These are phyloP conservation scores for Hyles euphorbiae DNA, from an alignment of 1,140 invertebrate genomes.

Conservation along the genomic window DNA sequence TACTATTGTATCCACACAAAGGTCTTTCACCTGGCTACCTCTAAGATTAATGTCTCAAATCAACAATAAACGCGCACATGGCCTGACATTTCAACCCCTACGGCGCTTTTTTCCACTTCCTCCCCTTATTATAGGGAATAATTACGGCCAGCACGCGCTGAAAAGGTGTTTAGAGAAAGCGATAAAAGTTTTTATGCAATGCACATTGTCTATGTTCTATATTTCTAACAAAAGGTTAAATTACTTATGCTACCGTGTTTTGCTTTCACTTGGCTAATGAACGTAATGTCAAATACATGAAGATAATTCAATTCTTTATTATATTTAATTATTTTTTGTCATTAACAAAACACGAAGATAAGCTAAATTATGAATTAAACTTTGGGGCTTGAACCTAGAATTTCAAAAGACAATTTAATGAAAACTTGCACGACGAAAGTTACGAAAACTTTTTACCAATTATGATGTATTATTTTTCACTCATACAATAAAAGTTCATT, in stretches of 20 bases:
- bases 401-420: too few relatives aligned
- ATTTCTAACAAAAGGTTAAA: neutral
- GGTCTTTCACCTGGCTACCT: slow-evolving; percentile 64
- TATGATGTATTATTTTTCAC: too few relatives aligned
- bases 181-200: slow-evolving; percentile 43
- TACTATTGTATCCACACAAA: slow-evolving; percentile 28
- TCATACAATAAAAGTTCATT: too few relatives aligned
- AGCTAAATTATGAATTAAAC: too few relatives aligned
- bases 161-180: slow-evolving; percentile 70
- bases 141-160: slow-evolving; percentile 58
- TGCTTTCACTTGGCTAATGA: too few relatives aligned
- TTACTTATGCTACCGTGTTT: neutral
- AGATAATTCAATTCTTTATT: too few relatives aligned
- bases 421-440: too few relatives aligned
- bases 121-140: slow-evolving; percentile 57
- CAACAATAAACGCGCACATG: slow-evolving; percentile 63
- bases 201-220: neutral
- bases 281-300: too few relatives aligned
- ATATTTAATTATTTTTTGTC: too few relatives aligned
- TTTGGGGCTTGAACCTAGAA: too few relatives aligned
- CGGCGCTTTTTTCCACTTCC: slow-evolving; percentile 46
- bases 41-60: slow-evolving; percentile 68
- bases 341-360: too few relatives aligned
- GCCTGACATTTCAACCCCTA: slow-evolving; percentile 65
- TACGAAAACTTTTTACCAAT: too few relatives aligned